Percentiles rank a stretch among this genome's conserved stretches.
These are phyloP conservation scores for Nephotettix cincticeps DNA, from an alignment of 1,140 invertebrate species.

Conservation along the genomic window DNA sequence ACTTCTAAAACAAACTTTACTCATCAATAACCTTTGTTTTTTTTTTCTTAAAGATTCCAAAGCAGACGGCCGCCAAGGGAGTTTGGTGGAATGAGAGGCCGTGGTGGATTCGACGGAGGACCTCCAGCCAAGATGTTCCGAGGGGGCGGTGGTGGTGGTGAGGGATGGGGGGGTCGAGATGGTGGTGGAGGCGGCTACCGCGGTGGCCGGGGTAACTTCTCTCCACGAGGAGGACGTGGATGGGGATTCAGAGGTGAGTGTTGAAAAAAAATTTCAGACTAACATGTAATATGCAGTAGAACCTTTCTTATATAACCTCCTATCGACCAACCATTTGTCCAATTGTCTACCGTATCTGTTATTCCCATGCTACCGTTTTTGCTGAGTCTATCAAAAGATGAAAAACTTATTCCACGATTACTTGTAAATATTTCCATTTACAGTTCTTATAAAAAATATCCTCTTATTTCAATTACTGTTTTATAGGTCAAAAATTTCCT, in stretches of 20 bases:
- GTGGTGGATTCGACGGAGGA: background rate
- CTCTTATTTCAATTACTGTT: too few relatives aligned
- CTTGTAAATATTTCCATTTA: too few relatives aligned
- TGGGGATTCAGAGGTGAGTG: conserved; percentile 33
- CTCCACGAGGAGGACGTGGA: conserved; percentile 33
- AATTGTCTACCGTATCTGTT: background rate
- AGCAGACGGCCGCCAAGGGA: conserved; percentile 15
- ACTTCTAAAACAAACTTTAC: too few relatives aligned
- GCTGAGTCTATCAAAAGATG: too few relatives aligned
- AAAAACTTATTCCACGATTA: too few relatives aligned
- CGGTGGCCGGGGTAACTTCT: conserved; percentile 31
- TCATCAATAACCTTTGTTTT: too few relatives aligned
- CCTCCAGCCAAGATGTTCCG: conserved; percentile 45
- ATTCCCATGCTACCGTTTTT: background rate
- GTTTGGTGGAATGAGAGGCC: conserved; percentile 20
- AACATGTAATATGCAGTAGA: too few relatives aligned
- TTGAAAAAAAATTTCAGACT: too few relatives aligned
- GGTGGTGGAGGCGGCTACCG: conserved; percentile 43
- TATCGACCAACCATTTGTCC: background rate
- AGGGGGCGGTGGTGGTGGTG: conserved; percentile 36
- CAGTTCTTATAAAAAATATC: too few relatives aligned
- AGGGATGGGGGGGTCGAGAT: conserved; percentile 44
- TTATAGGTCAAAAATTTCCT: too few relatives aligned
- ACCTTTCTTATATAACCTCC: background rate
- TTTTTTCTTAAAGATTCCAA: conserved; percentile 16